Base-by-base conservation (phyloP, 2,113 vertebrate species). In the Mesembrinibis cayennensis region DNA sequence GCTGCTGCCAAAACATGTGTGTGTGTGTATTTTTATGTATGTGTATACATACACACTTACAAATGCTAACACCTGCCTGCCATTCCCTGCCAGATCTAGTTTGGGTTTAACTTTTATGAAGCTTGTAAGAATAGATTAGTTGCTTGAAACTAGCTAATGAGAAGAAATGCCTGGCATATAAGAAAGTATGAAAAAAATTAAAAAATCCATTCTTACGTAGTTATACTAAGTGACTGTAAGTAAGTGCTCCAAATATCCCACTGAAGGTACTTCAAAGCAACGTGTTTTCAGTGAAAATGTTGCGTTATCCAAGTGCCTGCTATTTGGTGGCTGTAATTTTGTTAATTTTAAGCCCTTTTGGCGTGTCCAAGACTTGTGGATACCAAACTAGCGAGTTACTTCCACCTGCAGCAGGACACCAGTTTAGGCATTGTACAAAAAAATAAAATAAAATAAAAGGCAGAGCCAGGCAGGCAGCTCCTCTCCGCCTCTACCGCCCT, bases 371-470 rank as follows among this genome's bases (percentile, higher is more conserved):
- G 30, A 6, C 20, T 63, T 11, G 12, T 0, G 40, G 34, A 2
- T 16, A 16, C 0, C 22, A 52, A 49, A 38, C 25, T 7, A 40
- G 63, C 0, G 13, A 8, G 27, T 2, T 21, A 4, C 4, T 27
- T 20, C n/a, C 58, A 3, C 1, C 0, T 12, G 38, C 22, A 25
- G 66, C 66, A 16, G 36, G 49, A 22, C 66, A 13, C 11, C 10
- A 0, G 7, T 4, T 38, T 1, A 17, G 29, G 34, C 19, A 0
- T 0, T 0, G 42, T 2, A 26, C 29, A 27, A 21, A 36, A 16
- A 13, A 19, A 4, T n/a, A n/a, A 6, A 34, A 8, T 1, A 4
- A 7, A 3, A 10, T 3, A 3, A 9, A 12, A 8, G 26, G 22
- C 4, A 5, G 7, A 11, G 32, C 16, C 44, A 1, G 44, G 32